Conservation (phyloP, 1,140 invertebrate genomes). For the Physella acuta region DNA sequence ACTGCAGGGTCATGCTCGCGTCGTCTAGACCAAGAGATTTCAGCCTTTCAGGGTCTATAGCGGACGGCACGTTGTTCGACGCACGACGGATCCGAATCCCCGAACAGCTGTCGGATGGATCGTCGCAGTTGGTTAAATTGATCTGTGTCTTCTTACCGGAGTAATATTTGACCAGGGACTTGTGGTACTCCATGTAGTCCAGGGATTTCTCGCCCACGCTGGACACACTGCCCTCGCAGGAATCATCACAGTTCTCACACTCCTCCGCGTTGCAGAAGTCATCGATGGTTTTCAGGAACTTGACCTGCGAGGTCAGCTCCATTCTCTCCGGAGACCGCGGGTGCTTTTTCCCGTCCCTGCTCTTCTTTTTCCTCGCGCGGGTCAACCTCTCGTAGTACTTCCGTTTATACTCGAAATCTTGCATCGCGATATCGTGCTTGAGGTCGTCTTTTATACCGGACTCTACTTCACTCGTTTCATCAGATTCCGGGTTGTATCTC, state of each 20-base stretch:
- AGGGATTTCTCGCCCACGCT: background rate
- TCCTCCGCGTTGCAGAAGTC: background rate
- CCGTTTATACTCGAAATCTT: background rate
- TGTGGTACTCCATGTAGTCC: background rate
- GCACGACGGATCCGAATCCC: background rate
- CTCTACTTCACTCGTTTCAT: background rate
- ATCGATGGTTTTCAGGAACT: slow-evolving; percentile 4
- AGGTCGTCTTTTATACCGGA: background rate
- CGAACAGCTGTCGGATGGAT: background rate
- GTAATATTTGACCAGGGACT: slow-evolving; percentile 2
- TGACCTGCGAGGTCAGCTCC: background rate
- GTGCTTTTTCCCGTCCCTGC: background rate
- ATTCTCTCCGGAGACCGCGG: background rate
- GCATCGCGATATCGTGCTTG: too few relatives aligned
- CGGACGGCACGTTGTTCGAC: background rate
- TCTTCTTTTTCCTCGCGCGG: too few relatives aligned
- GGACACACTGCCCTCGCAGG: background rate
- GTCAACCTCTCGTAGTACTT: slow-evolving; percentile 7
- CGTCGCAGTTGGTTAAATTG: background rate
- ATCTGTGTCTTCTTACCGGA: background rate
- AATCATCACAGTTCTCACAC: background rate
- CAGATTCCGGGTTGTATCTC: background rate
- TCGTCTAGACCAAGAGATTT: background rate
- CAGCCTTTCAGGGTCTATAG: slow-evolving; percentile 3
- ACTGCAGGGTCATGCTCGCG: background rate